Conservation (phyloP, 2,797 vertebrate species). For the Neosilurus hyrtlii region DNA sequence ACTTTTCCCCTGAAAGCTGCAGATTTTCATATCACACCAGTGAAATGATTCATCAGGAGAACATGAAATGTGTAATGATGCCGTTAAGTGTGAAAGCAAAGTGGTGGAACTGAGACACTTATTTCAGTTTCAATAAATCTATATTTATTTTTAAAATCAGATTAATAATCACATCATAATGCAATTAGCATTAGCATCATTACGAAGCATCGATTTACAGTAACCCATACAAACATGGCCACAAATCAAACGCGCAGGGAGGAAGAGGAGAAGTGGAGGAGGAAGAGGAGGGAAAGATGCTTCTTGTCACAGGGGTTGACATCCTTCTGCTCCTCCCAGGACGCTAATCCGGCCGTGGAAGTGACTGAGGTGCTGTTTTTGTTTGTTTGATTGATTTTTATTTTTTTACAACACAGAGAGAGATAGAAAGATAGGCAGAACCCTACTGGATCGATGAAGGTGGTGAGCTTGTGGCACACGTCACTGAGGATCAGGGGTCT, state of each 20-base stretch:
- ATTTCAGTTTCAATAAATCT: slow-evolving; percentile 57
- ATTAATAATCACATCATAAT: slow-evolving; percentile 62
- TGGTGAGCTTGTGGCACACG: slow-evolving; percentile 50
- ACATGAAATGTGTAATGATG: background rate
- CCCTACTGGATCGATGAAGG: slow-evolving; percentile 35
- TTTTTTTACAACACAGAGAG: background rate
- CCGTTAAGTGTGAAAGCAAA: background rate
- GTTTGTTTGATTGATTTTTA: background rate
- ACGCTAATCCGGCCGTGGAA: slow-evolving; percentile 17
- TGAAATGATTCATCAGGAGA: background rate
- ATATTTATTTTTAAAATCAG: slow-evolving; percentile 61
- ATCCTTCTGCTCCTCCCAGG: slow-evolving; percentile 21
- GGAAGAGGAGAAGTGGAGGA: slow-evolving; percentile 1
- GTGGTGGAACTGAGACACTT: background rate
- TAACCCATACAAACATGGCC: slow-evolving; percentile 59
- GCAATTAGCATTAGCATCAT: slow-evolving; percentile 60
- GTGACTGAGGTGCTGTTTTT: slow-evolving; percentile 33
- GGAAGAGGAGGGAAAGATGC: slow-evolving; percentile 4
- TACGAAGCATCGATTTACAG: slow-evolving; percentile 60
- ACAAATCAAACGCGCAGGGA: slow-evolving; percentile 54
- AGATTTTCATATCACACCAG: background rate
- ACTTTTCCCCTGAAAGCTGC: background rate
- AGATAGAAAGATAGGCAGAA: background rate
- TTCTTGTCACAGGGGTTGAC: slow-evolving; percentile 31
- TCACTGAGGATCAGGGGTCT: slow-evolving; percentile 32